phyloP scores from a whole-genome alignment of 2,113 vertebrate species.

The Peromyscus maniculatus region DNA sequence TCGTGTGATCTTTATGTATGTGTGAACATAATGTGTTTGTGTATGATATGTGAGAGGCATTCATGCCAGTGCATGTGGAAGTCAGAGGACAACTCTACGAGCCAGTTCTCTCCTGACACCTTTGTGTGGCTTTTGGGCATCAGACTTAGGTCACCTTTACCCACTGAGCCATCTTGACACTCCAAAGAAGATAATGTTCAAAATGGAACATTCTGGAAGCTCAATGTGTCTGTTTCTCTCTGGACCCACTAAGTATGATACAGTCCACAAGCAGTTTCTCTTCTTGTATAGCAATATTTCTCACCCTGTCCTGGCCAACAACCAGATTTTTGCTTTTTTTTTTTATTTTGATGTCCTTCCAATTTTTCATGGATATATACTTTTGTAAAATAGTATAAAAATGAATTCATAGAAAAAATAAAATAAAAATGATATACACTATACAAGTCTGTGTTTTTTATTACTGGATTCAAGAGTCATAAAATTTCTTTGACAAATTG shows the following conservation, averaged over 20 bases:
- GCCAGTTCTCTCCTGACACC: not conserved
- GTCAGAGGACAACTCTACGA: not conserved
- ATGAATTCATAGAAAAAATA: conserved; percentile 70
- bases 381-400: conserved; percentile 74
- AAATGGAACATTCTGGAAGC: not conserved
- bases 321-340: not conserved
- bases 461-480: conserved; percentile 68
- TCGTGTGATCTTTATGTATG: not conserved
- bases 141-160: not conserved
- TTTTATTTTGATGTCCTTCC: conserved; percentile 69
- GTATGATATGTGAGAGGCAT: not conserved
- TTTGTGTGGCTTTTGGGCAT: not conserved
- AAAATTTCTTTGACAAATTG: conserved; percentile 74
- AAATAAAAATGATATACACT: conserved; percentile 70
- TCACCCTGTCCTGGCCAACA: not conserved
- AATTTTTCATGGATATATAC: conserved; percentile 69
- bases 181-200: not conserved
- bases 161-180: not conserved
- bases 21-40: not conserved
- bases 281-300: not conserved
- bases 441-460: conserved; percentile 51
- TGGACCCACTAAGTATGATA: not conserved
- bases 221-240: not conserved
- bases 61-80: not conserved
- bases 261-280: not conserved